phyloP scores from a whole-genome alignment of 2,888 invertebrate species.

The Ypsolopha scabrella region DNA sequence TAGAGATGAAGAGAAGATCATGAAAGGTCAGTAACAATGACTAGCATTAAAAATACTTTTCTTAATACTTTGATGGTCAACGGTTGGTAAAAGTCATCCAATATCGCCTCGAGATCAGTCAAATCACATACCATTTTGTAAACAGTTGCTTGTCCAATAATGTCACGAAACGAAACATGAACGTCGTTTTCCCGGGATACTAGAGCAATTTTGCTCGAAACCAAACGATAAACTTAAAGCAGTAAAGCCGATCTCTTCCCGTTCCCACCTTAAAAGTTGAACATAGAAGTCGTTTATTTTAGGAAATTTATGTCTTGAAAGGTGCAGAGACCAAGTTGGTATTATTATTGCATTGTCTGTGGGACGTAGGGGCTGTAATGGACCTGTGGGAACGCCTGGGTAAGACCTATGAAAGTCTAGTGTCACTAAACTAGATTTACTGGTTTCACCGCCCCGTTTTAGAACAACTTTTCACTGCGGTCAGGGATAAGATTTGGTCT shows the following conservation, averaged over 20 bases:
- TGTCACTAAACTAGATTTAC: conserved; percentile 48
- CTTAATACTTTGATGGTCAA: background rate
- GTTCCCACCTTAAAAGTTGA: background rate
- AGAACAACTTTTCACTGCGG: background rate
- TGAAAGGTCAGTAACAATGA: conserved; percentile 37
- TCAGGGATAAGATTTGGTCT: background rate
- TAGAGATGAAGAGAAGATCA: conserved; percentile 58
- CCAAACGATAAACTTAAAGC: background rate
- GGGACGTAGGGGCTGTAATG: conserved; percentile 40
- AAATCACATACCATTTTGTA: background rate
- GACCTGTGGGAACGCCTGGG: conserved; percentile 44
- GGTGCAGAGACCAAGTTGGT: conserved; percentile 21
- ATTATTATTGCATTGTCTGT: conserved; percentile 32
- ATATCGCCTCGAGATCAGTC: no score
- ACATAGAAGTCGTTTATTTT: conserved; percentile 2
- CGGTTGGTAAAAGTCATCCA: background rate
- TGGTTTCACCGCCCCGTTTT: conserved; percentile 14
- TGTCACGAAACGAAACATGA: background rate
- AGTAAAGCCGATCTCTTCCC: background rate
- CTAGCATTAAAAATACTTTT: background rate
- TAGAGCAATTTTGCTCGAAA: background rate
- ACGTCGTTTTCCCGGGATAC: background rate
- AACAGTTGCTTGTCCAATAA: background rate
- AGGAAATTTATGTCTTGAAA: conserved; percentile 21
- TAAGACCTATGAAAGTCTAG: conserved; percentile 41